Evolutionary conservation across 2,113 vertebrate genomes (phyloP).

Genomic region (Cardinalis cardinalis): DNA sequence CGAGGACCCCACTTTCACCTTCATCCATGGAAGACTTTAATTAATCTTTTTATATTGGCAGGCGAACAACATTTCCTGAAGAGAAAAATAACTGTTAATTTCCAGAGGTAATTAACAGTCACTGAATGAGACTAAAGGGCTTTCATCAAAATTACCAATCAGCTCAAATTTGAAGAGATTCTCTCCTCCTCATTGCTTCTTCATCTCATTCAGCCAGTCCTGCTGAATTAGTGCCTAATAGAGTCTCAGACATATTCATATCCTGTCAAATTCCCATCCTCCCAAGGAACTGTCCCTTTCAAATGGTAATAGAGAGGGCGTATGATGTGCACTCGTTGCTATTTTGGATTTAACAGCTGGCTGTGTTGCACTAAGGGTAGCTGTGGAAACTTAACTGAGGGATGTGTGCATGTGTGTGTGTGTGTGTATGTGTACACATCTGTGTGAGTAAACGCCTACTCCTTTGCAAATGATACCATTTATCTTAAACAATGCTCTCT

Average conservation of each 20-base stretch:
- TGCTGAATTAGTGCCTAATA: conserved; percentile 63
- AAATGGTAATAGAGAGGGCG: conserved; percentile 63
- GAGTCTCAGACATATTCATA: conserved; percentile 66
- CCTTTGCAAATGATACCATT: conserved; percentile 7
- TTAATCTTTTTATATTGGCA: conserved; percentile 40
- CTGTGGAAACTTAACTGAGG: conserved; percentile 7
- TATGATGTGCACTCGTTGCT: conserved; percentile 23
- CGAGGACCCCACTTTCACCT: conserved; percentile 7
- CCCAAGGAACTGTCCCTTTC: conserved; percentile 59
- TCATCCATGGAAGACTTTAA: conserved; percentile 38
- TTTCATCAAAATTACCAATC: conserved; percentile 66
- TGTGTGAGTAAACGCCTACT: not conserved
- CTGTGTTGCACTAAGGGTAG: not conserved
- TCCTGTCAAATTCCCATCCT: conserved; percentile 61
- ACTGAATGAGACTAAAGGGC: conserved; percentile 54
- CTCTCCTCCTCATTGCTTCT: conserved; percentile 60
- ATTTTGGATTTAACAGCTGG: conserved; percentile 63
- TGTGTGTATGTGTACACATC: not conserved
- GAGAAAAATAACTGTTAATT: conserved; percentile 61
- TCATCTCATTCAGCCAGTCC: conserved; percentile 57
- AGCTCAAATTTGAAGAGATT: conserved; percentile 61
- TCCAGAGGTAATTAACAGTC: conserved; percentile 56
- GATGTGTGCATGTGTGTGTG: not conserved
- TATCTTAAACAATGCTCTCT: conserved; percentile 8
- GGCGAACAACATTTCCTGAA: conserved; percentile 50